phyloP scores from a whole-genome alignment of 2,888 invertebrate genomes.

The Trachelus troglodyta region DNA sequence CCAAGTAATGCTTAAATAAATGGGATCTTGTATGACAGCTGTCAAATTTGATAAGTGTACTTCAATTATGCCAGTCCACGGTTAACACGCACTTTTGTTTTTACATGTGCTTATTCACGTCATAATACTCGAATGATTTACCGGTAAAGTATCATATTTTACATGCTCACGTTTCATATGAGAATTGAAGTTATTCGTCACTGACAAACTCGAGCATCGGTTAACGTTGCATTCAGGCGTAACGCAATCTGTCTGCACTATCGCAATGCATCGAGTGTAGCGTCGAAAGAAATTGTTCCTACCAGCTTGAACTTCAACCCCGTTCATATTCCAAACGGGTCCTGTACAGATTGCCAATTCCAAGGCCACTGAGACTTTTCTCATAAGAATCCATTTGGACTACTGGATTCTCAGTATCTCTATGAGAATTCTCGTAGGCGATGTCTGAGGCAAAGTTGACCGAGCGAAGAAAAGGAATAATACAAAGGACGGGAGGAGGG shows the following conservation, averaged over 20 bases:
- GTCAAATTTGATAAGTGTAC: not conserved
- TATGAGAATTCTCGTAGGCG: not conserved
- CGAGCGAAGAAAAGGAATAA: conserved; percentile 14
- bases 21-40: not conserved
- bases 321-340: not conserved
- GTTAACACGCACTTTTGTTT: not conserved
- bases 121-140: not conserved
- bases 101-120: not conserved
- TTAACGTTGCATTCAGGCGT: conserved; percentile 46
- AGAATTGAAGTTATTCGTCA: conserved; percentile 51
- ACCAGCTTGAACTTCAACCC: not conserved
- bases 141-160: conserved; percentile 35
- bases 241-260: conserved; percentile 45
- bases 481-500: conserved; percentile 3
- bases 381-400: not conserved
- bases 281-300: not conserved
- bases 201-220: conserved; percentile 48
- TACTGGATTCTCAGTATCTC: not conserved
- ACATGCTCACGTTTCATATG: conserved; percentile 50
- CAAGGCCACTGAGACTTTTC: not conserved
- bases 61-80: not conserved
- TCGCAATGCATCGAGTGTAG: not conserved
- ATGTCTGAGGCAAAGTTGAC: not conserved
- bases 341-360: not conserved
- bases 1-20: not conserved